Evolutionary conservation across 2,797 vertebrate species (phyloP).

Genomic region (Clarias platycephalus): DNA sequence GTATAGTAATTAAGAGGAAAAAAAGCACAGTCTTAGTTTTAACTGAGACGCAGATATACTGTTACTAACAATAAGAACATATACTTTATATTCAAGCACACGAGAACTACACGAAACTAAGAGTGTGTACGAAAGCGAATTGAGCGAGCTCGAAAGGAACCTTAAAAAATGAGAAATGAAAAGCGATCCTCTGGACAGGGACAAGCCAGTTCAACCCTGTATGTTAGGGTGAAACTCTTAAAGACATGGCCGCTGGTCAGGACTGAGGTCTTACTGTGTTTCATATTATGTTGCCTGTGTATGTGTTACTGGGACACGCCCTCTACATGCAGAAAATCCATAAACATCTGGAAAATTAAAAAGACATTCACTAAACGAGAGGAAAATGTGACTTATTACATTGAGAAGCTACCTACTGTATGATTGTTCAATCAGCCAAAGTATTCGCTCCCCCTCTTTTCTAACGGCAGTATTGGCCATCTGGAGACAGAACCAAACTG

Average conservation of each 20-base stretch:
- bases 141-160: slow-evolving; percentile 20
- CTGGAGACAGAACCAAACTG: slow-evolving; percentile 59
- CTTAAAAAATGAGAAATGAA: slow-evolving; percentile 12
- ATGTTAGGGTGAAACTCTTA: slow-evolving; percentile 72
- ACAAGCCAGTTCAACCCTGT: slow-evolving; percentile 68
- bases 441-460: slow-evolving; percentile 76
- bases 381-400: slow-evolving; percentile 48
- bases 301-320: slow-evolving; percentile 84
- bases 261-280: slow-evolving; percentile 74
- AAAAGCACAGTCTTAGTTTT: slow-evolving; percentile 84
- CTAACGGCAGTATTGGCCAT: slow-evolving; percentile 74
- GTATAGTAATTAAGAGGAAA: slow-evolving; percentile 61
- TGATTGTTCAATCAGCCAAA: slow-evolving; percentile 88
- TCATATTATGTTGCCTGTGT: slow-evolving; percentile 86
- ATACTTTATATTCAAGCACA: slow-evolving; percentile 90
- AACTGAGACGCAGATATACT: slow-evolving; percentile 82
- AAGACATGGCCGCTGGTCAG: slow-evolving; percentile 58
- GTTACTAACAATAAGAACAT: slow-evolving; percentile 76
- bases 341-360: slow-evolving; percentile 68
- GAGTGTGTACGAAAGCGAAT: slow-evolving; percentile 49
- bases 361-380: slow-evolving; percentile 41
- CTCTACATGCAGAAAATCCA: slow-evolving; percentile 70
- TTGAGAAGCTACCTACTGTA: slow-evolving; percentile 80
- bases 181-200: slow-evolving; percentile 64
- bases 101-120: slow-evolving; percentile 57